Evolutionary conservation across 2,797 vertebrate species (phyloP).

Genomic region (Acestrorhynchus altus): DNA sequence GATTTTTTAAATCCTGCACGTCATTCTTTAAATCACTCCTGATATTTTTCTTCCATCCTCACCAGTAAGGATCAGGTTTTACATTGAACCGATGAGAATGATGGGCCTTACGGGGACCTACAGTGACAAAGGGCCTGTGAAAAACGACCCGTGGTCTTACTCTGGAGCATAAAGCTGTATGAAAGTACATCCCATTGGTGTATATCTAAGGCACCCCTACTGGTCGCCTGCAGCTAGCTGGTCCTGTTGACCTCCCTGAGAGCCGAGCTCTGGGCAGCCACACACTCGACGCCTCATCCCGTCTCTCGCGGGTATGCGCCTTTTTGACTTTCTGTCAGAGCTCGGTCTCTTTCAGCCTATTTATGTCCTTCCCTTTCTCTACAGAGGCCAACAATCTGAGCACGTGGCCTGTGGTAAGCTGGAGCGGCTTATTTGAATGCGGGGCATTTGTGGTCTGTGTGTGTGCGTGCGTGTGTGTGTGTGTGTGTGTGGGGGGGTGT

Average conservation of each 20-base stretch:
- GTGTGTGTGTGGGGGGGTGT: not conserved
- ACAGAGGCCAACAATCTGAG: not conserved
- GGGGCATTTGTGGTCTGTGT: not conserved
- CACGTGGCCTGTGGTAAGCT: conserved; percentile 5
- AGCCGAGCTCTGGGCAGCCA: not conserved
- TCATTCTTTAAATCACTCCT: not conserved
- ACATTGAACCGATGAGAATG: not conserved
- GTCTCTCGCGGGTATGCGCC: not conserved
- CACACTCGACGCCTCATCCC: not conserved
- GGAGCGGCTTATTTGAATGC: conserved; percentile 4
- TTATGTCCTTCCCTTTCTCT: conserved; percentile 1
- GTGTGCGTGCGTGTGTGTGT: not conserved
- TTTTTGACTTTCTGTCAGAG: conserved; percentile 22
- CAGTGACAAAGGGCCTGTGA: not conserved
- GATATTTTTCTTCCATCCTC: not conserved
- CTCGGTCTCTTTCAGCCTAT: conserved; percentile 1
- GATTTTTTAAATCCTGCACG: too few relatives aligned
- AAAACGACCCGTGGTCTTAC: not conserved
- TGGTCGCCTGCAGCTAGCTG: not conserved
- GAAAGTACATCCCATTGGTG: not conserved
- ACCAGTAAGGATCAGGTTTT: not conserved
- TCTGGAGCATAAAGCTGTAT: not conserved
- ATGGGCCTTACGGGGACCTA: not conserved
- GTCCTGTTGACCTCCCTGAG: conserved; percentile 7
- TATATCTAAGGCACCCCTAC: not conserved